These are phyloP conservation scores for Carlito syrichta DNA, from an alignment of 2,113 vertebrate genomes.

Conservation along the genomic window DNA sequence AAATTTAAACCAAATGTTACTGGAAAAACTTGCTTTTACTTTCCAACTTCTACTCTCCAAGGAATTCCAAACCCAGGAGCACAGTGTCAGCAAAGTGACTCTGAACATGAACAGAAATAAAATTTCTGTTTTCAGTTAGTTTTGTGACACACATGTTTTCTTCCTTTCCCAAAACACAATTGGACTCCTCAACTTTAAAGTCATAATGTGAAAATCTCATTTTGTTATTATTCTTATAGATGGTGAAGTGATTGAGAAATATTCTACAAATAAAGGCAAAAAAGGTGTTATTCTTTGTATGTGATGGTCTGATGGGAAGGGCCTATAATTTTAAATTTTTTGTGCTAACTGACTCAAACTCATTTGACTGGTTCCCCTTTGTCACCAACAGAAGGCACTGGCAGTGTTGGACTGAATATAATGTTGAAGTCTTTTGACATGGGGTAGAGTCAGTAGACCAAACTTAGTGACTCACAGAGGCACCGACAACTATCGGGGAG, in stretches of 20 bases:
- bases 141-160: constrained; percentile 68
- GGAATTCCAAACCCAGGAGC: constrained; percentile 65
- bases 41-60: constrained; percentile 54
- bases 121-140: constrained; percentile 78
- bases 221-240: constrained; percentile 74
- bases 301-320: neutral
- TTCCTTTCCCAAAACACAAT: constrained; percentile 65
- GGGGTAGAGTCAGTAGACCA: neutral
- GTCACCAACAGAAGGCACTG: neutral
- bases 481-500: neutral
- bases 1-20: constrained; percentile 77
- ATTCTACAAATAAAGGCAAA: constrained; percentile 33
- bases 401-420: neutral
- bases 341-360: neutral
- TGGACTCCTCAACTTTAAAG: constrained; percentile 57
- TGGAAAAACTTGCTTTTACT: constrained; percentile 57
- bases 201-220: constrained; percentile 76
- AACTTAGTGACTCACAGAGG: neutral
- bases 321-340: neutral
- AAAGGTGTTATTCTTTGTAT: neutral
- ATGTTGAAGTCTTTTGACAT: neutral
- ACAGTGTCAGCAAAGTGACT: constrained; percentile 50
- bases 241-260: constrained; percentile 46
- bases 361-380: neutral
- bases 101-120: constrained; percentile 55